Conservation (phyloP, 1,140 invertebrate genomes). For the Trinorchestia longiramus region DNA sequence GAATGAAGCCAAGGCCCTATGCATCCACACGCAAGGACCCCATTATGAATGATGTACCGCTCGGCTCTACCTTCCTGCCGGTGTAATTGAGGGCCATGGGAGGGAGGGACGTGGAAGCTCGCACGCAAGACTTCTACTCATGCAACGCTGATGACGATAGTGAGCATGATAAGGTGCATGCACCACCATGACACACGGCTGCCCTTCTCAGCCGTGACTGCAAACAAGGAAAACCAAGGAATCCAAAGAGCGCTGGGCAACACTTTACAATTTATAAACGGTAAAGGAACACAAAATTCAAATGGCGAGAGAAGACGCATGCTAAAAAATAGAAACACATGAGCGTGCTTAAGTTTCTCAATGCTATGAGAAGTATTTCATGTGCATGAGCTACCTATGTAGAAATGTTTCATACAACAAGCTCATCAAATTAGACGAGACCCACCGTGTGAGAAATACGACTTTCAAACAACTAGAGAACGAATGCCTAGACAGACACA, state of each 20-base stretch:
- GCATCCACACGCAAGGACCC: slow-evolving; percentile 13
- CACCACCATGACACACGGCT: neutral
- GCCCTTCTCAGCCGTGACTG: neutral
- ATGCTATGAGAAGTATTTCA: too few relatives aligned
- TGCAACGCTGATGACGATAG: slow-evolving; percentile 27
- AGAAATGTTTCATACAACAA: too few relatives aligned
- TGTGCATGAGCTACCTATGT: too few relatives aligned
- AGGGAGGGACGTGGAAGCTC: slow-evolving; percentile 18
- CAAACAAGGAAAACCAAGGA: neutral
- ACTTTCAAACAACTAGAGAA: neutral
- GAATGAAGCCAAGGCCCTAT: slow-evolving; percentile 26
- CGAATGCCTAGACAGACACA: neutral
- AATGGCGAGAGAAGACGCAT: neutral
- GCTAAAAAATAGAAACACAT: too few relatives aligned
- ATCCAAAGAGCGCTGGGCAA: neutral
- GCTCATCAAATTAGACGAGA: neutral
- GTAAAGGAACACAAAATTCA: neutral
- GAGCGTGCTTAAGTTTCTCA: too few relatives aligned
- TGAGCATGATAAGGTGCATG: neutral
- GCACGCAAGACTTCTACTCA: slow-evolving; percentile 3
- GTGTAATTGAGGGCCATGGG: slow-evolving; percentile 39
- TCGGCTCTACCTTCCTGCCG: slow-evolving; percentile 10
- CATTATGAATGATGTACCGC: slow-evolving; percentile 43
- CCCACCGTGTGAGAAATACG: too few relatives aligned
- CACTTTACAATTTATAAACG: neutral